Evolutionary conservation across 2,888 invertebrate genomes (phyloP), one percentile per base, ranked within the genome.

Genomic region (Drosophila peninsularis): DNA sequence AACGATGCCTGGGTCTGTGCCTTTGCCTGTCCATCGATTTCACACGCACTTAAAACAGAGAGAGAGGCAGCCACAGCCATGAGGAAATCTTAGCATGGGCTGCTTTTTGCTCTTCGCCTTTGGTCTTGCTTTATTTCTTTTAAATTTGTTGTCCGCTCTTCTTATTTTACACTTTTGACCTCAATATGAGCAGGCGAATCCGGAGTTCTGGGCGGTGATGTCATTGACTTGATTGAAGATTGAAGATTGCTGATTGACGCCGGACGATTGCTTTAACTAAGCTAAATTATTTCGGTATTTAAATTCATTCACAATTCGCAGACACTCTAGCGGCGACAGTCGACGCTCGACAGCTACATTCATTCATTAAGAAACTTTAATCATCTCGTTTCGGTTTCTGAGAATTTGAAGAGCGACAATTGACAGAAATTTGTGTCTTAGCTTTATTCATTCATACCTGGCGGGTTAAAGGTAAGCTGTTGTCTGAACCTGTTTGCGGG

Each of bases 131-230:
- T 34, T n/a, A 80, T 77, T 75, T 85, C 79, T 67, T 79, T 84
- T 74, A 10, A 86, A 64, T 78, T 83, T 78, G 58, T 17, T 72
- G 71, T 64, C 47, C 56, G 55, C 65, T 55, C 44, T 39, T 70
- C 54, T 71, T 73, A 34, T 76, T 83, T 75, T 88, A 88, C 85
- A 85, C 85, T 82, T 83, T 79, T 83, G 83, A 83, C 83, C 83
- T 75, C 80, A 82, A 86, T 85, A 54, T 65, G 61, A 67, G 61
- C 65, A 57, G 57, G 58, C 85, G 69, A 71, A 55, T 67, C 14
- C 14, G 36, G 49, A 56, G 49, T 64, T 82, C 71, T 73, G 24
- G 42, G 50, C 66, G 56, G 64, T 80, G 80, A 80, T 80, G 80
- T 80, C 82, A 80, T 81, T 54, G 75, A 62, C 55, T 58, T 68